Evolutionary conservation across 2,797 vertebrate species (phyloP), one percentile per base, ranked within the genome.

Genomic region (Stomatorhinus walkeri): DNA sequence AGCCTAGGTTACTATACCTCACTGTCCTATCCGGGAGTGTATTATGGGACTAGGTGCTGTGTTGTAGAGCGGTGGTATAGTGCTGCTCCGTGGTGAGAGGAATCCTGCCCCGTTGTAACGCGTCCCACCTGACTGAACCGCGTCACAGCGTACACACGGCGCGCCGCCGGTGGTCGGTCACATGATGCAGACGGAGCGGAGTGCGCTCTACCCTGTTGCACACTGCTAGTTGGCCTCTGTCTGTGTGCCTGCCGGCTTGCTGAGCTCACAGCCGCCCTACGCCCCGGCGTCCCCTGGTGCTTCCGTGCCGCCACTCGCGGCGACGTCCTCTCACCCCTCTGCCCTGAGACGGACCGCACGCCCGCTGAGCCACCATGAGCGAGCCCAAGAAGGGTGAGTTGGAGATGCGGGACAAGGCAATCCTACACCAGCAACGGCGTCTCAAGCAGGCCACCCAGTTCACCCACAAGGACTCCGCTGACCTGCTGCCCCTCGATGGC

Each of bases 371-470:
- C 88, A 93, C 90, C 92, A 97, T 97, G 96, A 96, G 95, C 1
- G 94, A 94, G 89, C 88, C 91, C 1, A 97, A 96, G 93, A 96
- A 95, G 91, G 93, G 93, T 3, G 96, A 97, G 89, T 92, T 96
- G 49, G 96, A 96, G 90, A 94, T 97, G 89, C 95, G 95, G 91
- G 96, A 97, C 91, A 96, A 96, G 94, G 97, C 97, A 90, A 95
- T 96, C 92, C 95, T 98, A 93, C 96, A 97, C 92, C 98, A 98
- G 95, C 97, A 98, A 93, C 95, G 97, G 56, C 96, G 96, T 43
- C 97, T 98, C 88, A 98, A 98, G 91, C 98, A 99, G 94, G 96
- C 97, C 92, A 97, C 97, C 10, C 97, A 97, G 95, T 99, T 99
- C 93, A 94, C 95, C 8, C 98, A 99, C 96, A 98, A 99, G 94